These are phyloP conservation scores for Coelinius sp. DNA, from an alignment of 2,888 invertebrate species.

Conservation along the genomic window DNA sequence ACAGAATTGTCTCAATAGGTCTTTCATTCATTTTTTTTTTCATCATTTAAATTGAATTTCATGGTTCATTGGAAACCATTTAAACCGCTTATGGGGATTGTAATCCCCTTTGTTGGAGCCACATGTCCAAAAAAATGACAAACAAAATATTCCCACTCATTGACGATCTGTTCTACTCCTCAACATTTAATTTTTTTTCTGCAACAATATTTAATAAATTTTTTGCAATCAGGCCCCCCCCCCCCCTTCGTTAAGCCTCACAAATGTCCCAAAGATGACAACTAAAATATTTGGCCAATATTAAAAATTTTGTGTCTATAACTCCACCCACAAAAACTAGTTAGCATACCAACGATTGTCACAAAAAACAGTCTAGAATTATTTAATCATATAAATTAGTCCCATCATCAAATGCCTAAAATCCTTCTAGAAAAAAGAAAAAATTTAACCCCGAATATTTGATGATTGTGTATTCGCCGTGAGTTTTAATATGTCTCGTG, in stretches of 20 bases:
- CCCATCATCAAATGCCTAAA: slow-evolving; percentile 8
- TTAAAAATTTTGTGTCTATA: background rate
- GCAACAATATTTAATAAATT: background rate
- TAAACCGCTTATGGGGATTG: slow-evolving; percentile 50
- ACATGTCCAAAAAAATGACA: slow-evolving; percentile 16
- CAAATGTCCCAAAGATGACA: too few relatives aligned
- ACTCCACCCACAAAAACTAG: slow-evolving; percentile 2
- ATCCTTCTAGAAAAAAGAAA: background rate
- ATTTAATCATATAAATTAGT: slow-evolving; percentile 20
- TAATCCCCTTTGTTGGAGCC: slow-evolving; percentile 36
- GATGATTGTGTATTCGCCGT: background rate
- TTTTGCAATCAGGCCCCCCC: background rate
- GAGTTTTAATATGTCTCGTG: slow-evolving; percentile 9
- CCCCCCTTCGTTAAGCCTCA: too few relatives aligned
- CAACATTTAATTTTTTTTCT: background rate
- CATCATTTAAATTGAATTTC: slow-evolving; percentile 54
- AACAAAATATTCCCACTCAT: background rate
- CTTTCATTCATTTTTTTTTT: background rate
- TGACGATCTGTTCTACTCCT: background rate
- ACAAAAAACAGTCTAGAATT: background rate
- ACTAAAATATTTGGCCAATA: background rate
- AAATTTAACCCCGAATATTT: slow-evolving; percentile 7
- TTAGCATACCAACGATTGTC: slow-evolving; percentile 1
- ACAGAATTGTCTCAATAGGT: slow-evolving; percentile 20
- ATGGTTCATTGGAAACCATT: slow-evolving; percentile 63